Evolutionary conservation across 2,113 vertebrate genomes (phyloP).

Genomic region (Albula goreensis): DNA sequence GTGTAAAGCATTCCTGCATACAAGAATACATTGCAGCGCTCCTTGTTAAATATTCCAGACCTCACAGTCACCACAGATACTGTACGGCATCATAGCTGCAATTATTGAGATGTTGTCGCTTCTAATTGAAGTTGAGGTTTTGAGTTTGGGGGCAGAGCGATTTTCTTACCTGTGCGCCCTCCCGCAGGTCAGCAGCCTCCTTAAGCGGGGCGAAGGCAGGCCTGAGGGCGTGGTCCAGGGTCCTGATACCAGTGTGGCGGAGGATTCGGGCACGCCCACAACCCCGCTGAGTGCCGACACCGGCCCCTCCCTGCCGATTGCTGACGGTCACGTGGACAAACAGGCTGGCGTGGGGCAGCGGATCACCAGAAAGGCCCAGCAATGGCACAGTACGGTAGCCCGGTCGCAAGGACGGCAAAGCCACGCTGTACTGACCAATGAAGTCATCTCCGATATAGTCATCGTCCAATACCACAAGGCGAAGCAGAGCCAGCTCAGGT

Average conservation of each 20-base stretch:
- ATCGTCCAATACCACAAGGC: constrained; percentile 92
- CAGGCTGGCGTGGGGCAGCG: constrained; percentile 86
- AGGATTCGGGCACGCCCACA: constrained; percentile 85
- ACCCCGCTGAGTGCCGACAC: constrained; percentile 82
- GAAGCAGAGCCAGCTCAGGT: constrained; percentile 91
- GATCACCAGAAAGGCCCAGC: constrained; percentile 83
- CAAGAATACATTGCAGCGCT: too few relatives aligned
- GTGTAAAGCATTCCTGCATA: too few relatives aligned
- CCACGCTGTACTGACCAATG: constrained; percentile 92
- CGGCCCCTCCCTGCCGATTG: constrained; percentile 86
- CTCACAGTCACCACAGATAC: background rate
- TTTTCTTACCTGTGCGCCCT: constrained; percentile 85
- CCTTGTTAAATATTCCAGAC: too few relatives aligned
- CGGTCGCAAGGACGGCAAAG: constrained; percentile 88
- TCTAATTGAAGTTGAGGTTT: background rate
- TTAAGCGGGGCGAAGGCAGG: constrained; percentile 75
- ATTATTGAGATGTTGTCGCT: background rate
- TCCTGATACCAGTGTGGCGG: constrained; percentile 83
- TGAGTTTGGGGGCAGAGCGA: background rate
- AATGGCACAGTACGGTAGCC: constrained; percentile 92
- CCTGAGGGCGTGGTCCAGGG: constrained; percentile 88
- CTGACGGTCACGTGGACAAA: constrained; percentile 92
- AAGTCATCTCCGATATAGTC: constrained; percentile 98
- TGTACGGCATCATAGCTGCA: background rate
- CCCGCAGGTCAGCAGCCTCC: constrained; percentile 90